Evolutionary conservation across 2,113 vertebrate species (phyloP).

Genomic region (Apteryx owenii): DNA sequence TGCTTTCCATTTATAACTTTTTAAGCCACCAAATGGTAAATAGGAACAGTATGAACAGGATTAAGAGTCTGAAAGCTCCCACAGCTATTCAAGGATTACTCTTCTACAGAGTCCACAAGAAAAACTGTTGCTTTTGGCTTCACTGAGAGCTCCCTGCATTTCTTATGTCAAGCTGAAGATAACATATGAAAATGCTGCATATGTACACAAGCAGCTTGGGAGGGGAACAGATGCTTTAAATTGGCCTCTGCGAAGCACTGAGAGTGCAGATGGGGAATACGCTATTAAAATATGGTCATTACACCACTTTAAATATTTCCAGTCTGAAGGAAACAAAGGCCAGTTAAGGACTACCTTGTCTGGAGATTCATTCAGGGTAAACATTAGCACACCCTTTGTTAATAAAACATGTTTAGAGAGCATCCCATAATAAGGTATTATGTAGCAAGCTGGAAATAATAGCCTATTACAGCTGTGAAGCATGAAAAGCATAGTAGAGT

Average conservation of each 20-base stretch:
- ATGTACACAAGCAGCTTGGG: background rate
- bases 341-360: background rate
- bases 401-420: slow-evolving; percentile 17
- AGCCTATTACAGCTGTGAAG: background rate
- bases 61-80: slow-evolving; percentile 1
- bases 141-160: background rate
- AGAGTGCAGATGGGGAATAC: background rate
- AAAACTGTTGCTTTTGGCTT: slow-evolving; percentile 40
- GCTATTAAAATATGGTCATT: background rate
- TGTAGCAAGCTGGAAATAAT: background rate
- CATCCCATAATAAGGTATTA: background rate
- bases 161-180: slow-evolving; percentile 37
- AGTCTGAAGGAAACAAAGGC: background rate
- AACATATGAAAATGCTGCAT: slow-evolving; percentile 30
- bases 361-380: background rate
- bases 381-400: background rate
- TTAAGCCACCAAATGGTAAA: slow-evolving; percentile 17
- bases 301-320: background rate
- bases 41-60: background rate
- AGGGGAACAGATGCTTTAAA: slow-evolving; percentile 44
- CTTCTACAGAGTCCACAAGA: background rate
- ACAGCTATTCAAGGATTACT: slow-evolving; percentile 21
- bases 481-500: background rate
- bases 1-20: background rate
- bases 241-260: background rate